Percentiles rank a stretch among this genome's conserved stretches.
phyloP scores from a whole-genome alignment of 2,888 invertebrate genomes.

The Siphlonurus alternatus region DNA sequence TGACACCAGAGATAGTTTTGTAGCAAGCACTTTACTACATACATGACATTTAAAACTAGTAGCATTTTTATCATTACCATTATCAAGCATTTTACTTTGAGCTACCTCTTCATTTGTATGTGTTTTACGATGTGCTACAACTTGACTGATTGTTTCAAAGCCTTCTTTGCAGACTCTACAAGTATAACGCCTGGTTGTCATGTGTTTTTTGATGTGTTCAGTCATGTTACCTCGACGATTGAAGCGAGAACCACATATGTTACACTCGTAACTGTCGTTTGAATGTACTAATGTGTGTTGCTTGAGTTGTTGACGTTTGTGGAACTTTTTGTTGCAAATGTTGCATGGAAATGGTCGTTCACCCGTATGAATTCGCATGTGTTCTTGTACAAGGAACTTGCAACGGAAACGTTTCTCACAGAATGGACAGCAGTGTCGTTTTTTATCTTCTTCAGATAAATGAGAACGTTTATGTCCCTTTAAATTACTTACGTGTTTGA shows the following conservation, averaged over 20 bases:
- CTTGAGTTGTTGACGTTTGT: conserved; percentile 23
- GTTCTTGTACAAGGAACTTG: conserved; percentile 30
- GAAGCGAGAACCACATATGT: conserved; percentile 21
- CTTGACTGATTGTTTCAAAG: conserved; percentile 22
- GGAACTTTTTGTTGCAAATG: conserved; percentile 27
- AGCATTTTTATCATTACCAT: conserved; percentile 14
- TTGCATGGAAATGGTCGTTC: conserved; percentile 25
- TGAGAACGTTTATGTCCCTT: conserved; percentile 24
- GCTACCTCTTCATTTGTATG: conserved; percentile 21
- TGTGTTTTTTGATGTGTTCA: conserved; percentile 22
- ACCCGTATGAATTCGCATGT: conserved; percentile 28
- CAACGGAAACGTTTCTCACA: conserved; percentile 30
- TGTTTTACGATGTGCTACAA: conserved; percentile 21
- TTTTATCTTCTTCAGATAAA: conserved; percentile 20
- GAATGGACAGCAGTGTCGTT: conserved; percentile 25
- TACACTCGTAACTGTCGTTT: conserved; percentile 18
- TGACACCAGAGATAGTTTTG: conserved; percentile 18
- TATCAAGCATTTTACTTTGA: conserved; percentile 17
- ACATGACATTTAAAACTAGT: conserved; percentile 18
- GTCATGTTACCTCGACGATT: conserved; percentile 25
- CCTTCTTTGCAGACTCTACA: conserved; percentile 21
- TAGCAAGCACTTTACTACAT: conserved; percentile 20
- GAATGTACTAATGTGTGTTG: conserved; percentile 23
- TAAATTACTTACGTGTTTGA: conserved; percentile 24
- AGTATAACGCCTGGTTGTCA: conserved; percentile 19